Evolutionary conservation across 2,797 vertebrate genomes (phyloP).

Genomic region (Oceanodroma leucorhoa): DNA sequence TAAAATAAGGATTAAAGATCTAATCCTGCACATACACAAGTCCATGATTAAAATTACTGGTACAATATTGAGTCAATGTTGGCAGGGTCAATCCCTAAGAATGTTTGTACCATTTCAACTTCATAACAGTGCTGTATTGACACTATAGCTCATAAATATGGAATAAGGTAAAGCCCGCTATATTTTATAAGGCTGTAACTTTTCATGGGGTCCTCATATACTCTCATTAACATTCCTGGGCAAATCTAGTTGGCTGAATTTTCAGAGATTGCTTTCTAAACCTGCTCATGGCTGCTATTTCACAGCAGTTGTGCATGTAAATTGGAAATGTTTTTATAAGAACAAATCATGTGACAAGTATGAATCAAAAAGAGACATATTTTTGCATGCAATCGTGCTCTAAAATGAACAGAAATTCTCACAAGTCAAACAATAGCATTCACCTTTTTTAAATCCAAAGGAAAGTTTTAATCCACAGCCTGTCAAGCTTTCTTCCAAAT

Average conservation of each 20-base stretch:
- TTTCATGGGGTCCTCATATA: conserved; percentile 34
- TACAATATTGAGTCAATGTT: neutral
- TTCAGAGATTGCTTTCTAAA: conserved; percentile 22
- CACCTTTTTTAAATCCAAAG: neutral
- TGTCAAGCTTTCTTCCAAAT: neutral
- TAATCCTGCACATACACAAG: neutral
- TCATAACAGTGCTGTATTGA: neutral
- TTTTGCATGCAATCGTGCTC: neutral
- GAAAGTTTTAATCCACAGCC: neutral
- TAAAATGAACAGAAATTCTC: conserved; percentile 9
- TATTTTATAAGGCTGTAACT: conserved; percentile 47
- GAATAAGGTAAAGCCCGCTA: conserved; percentile 29
- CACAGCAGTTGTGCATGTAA: conserved; percentile 14
- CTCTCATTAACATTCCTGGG: neutral
- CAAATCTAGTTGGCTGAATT: conserved; percentile 21
- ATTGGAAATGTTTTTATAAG: conserved; percentile 37
- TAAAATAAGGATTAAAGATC: conserved; percentile 24
- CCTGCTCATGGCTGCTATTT: neutral
- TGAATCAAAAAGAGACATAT: conserved; percentile 8
- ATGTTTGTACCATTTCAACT: neutral
- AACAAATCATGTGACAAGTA: conserved; percentile 12
- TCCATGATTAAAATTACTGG: neutral
- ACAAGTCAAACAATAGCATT: neutral
- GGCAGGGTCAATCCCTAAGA: neutral
- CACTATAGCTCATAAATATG: conserved; percentile 40